Evolutionary conservation across 2,113 vertebrate genomes (phyloP).

Genomic region (Malaclemys terrapin): DNA sequence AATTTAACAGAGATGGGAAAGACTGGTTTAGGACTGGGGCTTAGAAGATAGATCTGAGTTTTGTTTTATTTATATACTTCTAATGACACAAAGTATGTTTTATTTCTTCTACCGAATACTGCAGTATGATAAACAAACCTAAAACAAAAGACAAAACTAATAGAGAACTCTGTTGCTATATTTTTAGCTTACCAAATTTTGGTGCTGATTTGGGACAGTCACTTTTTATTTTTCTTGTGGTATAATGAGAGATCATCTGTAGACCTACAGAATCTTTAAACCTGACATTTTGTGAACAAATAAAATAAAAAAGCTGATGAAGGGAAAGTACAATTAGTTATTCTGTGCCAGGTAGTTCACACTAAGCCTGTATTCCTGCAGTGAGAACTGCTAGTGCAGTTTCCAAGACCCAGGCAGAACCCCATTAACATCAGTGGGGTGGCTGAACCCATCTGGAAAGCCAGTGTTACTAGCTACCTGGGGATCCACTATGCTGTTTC

Average conservation of each 20-base stretch:
- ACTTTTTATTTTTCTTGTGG: slow-evolving; percentile 84
- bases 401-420: not conserved
- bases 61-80: not conserved
- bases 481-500: not conserved
- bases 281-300: slow-evolving; percentile 76
- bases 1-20: slow-evolving; percentile 29
- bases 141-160: not conserved
- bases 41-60: not conserved
- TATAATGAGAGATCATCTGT: slow-evolving; percentile 82
- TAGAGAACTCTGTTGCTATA: not conserved
- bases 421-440: not conserved
- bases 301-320: not conserved
- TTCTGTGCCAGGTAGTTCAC: not conserved
- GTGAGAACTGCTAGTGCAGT: not conserved
- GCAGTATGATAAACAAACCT: not conserved
- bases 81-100: not conserved
- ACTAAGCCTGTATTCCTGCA: not conserved
- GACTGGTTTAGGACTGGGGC: not conserved
- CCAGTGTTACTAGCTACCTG: not conserved
- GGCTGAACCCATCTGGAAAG: not conserved
- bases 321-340: not conserved
- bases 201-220: slow-evolving; percentile 84
- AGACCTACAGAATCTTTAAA: slow-evolving; percentile 90
- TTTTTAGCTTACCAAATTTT: slow-evolving; percentile 89
- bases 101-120: not conserved